Evolutionary conservation across 35 echinoderm and acorn worm species (phyloP), one percentile per base, ranked within the genome.

Genomic region (Diadema setosum): DNA sequence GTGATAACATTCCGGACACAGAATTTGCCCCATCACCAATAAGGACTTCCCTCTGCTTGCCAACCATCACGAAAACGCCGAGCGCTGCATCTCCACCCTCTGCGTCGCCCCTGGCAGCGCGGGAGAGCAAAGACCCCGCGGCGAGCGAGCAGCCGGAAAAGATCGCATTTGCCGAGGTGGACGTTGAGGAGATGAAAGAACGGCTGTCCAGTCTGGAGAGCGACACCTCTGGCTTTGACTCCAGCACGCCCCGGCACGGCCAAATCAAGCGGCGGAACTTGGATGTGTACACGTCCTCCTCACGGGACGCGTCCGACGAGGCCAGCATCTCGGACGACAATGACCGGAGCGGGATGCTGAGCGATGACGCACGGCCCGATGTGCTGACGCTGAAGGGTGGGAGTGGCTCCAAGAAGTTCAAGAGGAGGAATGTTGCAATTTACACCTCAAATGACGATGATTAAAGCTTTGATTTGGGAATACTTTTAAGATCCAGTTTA

Each of bases 231-330:
- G 24, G 27, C 2, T 78, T 78, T 44, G 73, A 78, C 5, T 44
- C 73, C 37, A 78, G 73, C 73, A 78, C 73, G 20, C 73, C 73
- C 9, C 29, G 73, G 37, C 73, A 78, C 20, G 73, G 73, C 44
- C 73, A 70, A 45, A 80, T 92, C 0, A 96, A 96, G 52, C 44
- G 90, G 31, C 83, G 89, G 56, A 96, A 91, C 40, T 75, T 91
- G 27, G 46, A 88, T 17, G 49, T 92, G 24, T 91, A 96, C 36
- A 69, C 80, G 3, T 90, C 88, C 14, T 92, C 84, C 4, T 92
- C 90, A 0, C 39, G 84, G 6, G 90, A 91, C 86, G 89, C 89
- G 15, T 91, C 89, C 16, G 89, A 91, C 35, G 89, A 91, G 56
- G 89, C 89, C 2, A 91, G 89, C 30, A 70, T 91, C 46, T 91